These are phyloP conservation scores for Phaethon lepturus DNA, from an alignment of 2,113 vertebrate species.

Conservation along the genomic window DNA sequence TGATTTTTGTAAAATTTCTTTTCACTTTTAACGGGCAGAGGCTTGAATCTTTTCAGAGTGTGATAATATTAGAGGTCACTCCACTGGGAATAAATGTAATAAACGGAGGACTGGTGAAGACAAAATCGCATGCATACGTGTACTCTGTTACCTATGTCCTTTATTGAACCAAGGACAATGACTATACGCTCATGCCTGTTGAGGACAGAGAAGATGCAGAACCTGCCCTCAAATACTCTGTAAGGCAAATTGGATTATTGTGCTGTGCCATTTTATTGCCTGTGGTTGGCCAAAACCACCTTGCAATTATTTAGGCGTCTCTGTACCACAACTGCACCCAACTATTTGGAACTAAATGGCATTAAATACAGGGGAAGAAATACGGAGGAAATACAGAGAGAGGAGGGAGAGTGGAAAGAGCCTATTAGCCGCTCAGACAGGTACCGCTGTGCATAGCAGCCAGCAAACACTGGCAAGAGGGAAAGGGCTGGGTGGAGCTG, in stretches of 20 bases:
- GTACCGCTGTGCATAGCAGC: accelerated
- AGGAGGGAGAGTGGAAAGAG: neutral
- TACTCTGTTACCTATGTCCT: neutral
- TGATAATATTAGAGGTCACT: neutral
- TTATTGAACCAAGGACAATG: neutral
- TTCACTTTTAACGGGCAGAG: neutral
- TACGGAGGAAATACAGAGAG: neutral
- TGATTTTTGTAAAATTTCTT: neutral
- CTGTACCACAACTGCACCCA: neutral
- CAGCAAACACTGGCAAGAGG: accelerated
- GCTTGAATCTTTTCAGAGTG: neutral
- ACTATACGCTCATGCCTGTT: neutral
- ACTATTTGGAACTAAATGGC: neutral
- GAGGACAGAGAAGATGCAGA: neutral
- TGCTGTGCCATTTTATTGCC: neutral
- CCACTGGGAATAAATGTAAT: neutral
- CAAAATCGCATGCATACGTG: neutral
- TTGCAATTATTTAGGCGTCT: neutral
- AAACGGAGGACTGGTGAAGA: neutral
- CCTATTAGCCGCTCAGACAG: accelerated
- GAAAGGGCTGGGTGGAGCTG: neutral
- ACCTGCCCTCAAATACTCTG: neutral
- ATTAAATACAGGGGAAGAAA: neutral
- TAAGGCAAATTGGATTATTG: neutral
- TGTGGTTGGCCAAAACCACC: neutral